These are phyloP conservation scores for Diglossa cyanea DNA, from an alignment of 2,797 vertebrate genomes.

Conservation along the genomic window DNA sequence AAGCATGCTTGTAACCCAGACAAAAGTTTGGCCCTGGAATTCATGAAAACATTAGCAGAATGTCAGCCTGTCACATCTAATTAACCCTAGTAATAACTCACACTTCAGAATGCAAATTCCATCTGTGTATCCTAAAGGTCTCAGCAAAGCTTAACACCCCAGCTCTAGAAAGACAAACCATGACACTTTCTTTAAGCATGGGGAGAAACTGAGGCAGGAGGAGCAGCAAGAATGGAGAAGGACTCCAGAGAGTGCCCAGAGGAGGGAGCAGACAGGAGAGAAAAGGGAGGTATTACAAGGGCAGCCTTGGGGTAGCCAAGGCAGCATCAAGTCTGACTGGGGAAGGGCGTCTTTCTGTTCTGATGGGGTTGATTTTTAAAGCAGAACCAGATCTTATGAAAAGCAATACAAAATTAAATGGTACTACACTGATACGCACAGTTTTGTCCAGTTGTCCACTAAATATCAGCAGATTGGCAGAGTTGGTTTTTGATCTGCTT, in stretches of 20 bases:
- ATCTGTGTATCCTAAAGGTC: background rate
- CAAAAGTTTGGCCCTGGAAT: background rate
- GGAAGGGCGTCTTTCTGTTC: background rate
- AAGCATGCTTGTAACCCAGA: background rate
- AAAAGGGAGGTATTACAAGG: background rate
- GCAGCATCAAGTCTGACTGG: background rate
- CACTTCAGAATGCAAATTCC: background rate
- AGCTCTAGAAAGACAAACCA: background rate
- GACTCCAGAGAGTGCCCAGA: background rate
- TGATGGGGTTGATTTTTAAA: background rate
- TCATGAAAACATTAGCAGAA: background rate
- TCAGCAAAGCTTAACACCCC: background rate
- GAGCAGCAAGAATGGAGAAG: background rate
- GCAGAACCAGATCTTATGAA: background rate
- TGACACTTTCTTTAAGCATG: background rate
- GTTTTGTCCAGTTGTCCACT: background rate
- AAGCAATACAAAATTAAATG: background rate
- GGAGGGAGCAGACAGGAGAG: background rate
- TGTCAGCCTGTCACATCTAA: constrained; percentile 14
- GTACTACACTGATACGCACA: background rate
- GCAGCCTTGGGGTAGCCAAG: background rate
- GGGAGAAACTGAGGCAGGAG: background rate
- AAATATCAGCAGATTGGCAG: background rate
- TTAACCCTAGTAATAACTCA: constrained; percentile 13
- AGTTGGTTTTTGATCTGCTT: background rate